Evolutionary conservation across 2,797 vertebrate species (phyloP), one percentile per base, ranked within the genome.

Genomic region (Lutjanus campechanus): DNA sequence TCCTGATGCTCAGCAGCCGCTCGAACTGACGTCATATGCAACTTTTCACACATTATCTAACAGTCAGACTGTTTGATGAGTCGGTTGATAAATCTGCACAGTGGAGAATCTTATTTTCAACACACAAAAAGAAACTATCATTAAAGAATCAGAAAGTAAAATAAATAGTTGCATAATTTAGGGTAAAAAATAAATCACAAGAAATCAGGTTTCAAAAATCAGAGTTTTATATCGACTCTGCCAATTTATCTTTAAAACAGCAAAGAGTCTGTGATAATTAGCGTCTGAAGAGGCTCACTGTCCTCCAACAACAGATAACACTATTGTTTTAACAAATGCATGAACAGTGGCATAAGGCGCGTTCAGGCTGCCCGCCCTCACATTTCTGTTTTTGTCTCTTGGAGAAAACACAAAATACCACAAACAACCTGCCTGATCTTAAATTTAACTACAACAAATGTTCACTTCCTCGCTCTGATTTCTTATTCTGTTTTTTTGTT

Each of bases 321-420:
- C 60, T 49, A 58, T 55, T 50, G 55, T 77, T 79, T 63, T 16
- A 82, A 67, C 69, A 58, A 79, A 87, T 73, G 54, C 22, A 85
- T 54, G 40, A 84, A 47, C 29, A 11, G 63, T 46, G 69, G 47
- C 72, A 86, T 59, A 25, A 79, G 67, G 70, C n/a, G 13, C 55
- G 1, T 54, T 74, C 50, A 78, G 67, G 79, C 53, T 16, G 59
- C 55, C 29, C 71, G 6, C 83, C 81, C 67, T 85, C 83, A 70
- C 4, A 51, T 76, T 88, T 82, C 73, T 78, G 59, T 79, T 87
- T 89, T 60, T 43, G 75, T 69, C 51, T 79, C 50, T 77, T 81
- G 73, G 73, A 77, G 15, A 2, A 7, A 81, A 71, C 25, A 69
- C 63, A 11, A 74, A 71, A 77, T 8, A 36, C 53, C 19, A 55